phyloP scores from a whole-genome alignment of 2,888 invertebrate species.

The Microchrysa polita region DNA sequence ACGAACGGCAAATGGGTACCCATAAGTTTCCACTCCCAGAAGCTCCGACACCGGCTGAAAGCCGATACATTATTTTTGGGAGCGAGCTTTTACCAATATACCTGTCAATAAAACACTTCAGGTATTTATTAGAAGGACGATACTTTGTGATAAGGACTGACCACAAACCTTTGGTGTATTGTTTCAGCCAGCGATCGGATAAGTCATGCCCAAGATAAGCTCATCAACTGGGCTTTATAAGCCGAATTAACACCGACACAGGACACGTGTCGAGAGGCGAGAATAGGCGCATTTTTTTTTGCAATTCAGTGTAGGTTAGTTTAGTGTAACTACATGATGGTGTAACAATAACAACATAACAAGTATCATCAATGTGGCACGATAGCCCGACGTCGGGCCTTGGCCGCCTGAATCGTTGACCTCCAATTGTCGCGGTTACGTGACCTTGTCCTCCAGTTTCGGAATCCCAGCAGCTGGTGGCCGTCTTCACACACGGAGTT shows the following conservation, averaged over 20 bases:
- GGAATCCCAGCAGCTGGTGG: no score
- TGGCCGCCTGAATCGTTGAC: no score
- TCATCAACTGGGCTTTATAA: background rate
- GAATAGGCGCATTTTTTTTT: no score
- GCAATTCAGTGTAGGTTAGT: no score
- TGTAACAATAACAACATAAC: no score
- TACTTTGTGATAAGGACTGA: background rate
- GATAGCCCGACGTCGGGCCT: no score
- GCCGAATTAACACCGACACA: background rate
- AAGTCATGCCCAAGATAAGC: background rate
- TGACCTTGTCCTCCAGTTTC: no score
- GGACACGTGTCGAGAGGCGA: background rate
- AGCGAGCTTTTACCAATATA: conserved; percentile 17
- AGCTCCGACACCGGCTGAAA: background rate
- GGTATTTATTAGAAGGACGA: conserved; percentile 6
- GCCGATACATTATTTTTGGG: background rate
- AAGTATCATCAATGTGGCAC: no score
- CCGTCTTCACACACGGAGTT: no score
- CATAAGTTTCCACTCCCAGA: conserved; percentile 16
- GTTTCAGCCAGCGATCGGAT: background rate
- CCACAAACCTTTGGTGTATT: background rate
- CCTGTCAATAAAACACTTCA: conserved; percentile 21
- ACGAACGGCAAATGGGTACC: conserved; percentile 2
- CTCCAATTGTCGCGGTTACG: no score
- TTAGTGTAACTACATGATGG: no score